A percentile compares a stretch with the other conserved stretches of the same genome.
Evolutionary conservation across 2,797 vertebrate species (phyloP).

Genomic region (Periophthalmus magnuspinnatus): DNA sequence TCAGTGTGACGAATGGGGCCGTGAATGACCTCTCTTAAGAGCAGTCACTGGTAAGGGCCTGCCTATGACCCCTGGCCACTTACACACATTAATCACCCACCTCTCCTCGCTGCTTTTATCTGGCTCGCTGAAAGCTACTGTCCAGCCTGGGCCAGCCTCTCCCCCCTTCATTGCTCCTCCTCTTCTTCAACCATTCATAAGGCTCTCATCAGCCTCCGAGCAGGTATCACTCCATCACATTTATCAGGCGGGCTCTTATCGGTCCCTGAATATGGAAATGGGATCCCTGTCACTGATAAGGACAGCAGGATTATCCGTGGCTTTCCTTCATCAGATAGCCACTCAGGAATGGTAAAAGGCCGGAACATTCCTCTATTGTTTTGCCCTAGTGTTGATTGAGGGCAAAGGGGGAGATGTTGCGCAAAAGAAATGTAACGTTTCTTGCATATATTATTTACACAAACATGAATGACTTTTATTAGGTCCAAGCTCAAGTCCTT

Average conservation of each 20-base stretch:
- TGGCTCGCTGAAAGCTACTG: constrained; percentile 88
- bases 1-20: constrained; percentile 82
- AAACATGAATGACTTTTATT: background rate
- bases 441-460: constrained; percentile 22
- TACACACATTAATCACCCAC: constrained; percentile 94
- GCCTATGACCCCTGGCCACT: constrained; percentile 89
- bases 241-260: constrained; percentile 95
- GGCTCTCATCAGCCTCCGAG: constrained; percentile 85
- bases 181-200: constrained; percentile 68
- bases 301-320: constrained; percentile 87
- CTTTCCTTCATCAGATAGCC: constrained; percentile 89
- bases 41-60: constrained; percentile 80
- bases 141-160: constrained; percentile 70
- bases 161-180: constrained; percentile 58
- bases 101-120: constrained; percentile 82
- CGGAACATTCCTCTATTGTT: constrained; percentile 77
- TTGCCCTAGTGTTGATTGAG: constrained; percentile 71
- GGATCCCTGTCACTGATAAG: constrained; percentile 94
- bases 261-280: constrained; percentile 98
- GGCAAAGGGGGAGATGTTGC: constrained; percentile 28
- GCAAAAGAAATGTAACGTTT: constrained; percentile 28
- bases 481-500: background rate
- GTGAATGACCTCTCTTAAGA: constrained; percentile 88
- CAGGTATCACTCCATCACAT: constrained; percentile 97
- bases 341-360: constrained; percentile 75